Base-by-base conservation (phyloP, 2,888 invertebrate species). In the Halictus ligatus region DNA sequence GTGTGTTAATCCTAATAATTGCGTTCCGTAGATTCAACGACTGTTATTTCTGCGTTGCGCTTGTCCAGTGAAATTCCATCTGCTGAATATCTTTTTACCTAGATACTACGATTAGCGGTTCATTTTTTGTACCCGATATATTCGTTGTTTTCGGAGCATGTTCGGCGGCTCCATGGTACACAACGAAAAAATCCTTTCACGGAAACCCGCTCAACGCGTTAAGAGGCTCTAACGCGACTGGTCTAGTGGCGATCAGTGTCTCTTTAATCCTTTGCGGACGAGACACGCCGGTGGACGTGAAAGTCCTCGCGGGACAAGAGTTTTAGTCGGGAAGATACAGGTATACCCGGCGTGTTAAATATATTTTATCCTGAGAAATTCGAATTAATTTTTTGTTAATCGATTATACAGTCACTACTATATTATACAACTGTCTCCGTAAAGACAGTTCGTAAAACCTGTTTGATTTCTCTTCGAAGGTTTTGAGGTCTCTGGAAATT, bases 241-340 rank as follows among this genome's bases (percentile, higher is more conserved):
- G 54, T 58, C n/a, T 67, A 67, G 67, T 25, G 67, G 29, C 67
- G 29, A 29, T 67, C 29, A 67, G 67, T 67, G 25, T 67, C 67
- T 29, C 29, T 25, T 67, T 67, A 58, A 58, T 58, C 54, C 54
- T 58, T 58, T 58, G 54, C 54, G n/a, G 54, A n/a, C 54, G 54
- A 58, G 54, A n/a, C 54, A 58, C 54, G n/a, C n/a, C 54, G 54
- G n/a, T 35, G 54, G 10, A 58, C 4, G 54, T 58, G n/a, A 58
- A 54, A n/a, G 54, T 58, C 54, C 54, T 10, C n/a, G 54, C 8
- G 54, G 54, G n/a, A 58, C n/a, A 10, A n/a, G n/a, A 58, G 18
- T 58, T n/a, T 58, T n/a, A 58, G 54, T 10, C 10, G 4, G 10
- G n/a, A n/a, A 58, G 54, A 58, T 58, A 58, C 21, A 58, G 54